Evolutionary conservation across 2,113 vertebrate genomes (phyloP), one percentile per base, ranked within the genome.

Genomic region (Halcyon senegalensis): DNA sequence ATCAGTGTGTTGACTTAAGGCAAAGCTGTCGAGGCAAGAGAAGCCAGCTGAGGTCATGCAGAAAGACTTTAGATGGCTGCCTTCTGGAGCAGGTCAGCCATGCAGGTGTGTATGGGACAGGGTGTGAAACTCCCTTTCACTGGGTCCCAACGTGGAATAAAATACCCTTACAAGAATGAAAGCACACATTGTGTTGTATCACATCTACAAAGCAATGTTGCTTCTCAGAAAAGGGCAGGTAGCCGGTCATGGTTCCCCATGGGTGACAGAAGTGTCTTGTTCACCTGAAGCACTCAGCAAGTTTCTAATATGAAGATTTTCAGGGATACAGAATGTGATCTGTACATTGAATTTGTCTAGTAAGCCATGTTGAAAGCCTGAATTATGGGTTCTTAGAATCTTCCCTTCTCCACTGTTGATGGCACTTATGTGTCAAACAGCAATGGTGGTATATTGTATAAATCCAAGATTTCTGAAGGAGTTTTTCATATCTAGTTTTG

Each of bases 191-290:
- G 56, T 31, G 20, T 35, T 74, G 21, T 1, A 2, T 23, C 58
- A 8, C 66, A 44, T 14, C 58, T 37, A 8, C 60, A 63, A 30
- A 82, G 76, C 41, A 13, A 10, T 7, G 33, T 14, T 0, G 0
- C 33, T 41, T 16, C 43, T 63, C n/a, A 14, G 43, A 11, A 16
- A 63, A 46, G 35, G 50, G 13, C 17, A 15, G 6, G 4, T 41
- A 39, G 41, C 13, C 2, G 0, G 25, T 56, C 25, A 2, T 30
- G 58, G 31, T 15, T 80, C 44, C 69, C 69, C 16, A 0, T 1
- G 23, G 33, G 43, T 24, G 11, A 51, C 13, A 20, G 39, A 37
- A 20, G 2, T 5, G 33, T 4, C 58, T 48, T 24, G 10, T 27
- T 27, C 35, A 66, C 20, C 35, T 69, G 33, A 41, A 84, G 31